Percentiles rank a stretch among this genome's conserved stretches.
These are phyloP conservation scores for Xestia rhomboidea DNA, from an alignment of 2,888 invertebrate genomes.

Conservation along the genomic window DNA sequence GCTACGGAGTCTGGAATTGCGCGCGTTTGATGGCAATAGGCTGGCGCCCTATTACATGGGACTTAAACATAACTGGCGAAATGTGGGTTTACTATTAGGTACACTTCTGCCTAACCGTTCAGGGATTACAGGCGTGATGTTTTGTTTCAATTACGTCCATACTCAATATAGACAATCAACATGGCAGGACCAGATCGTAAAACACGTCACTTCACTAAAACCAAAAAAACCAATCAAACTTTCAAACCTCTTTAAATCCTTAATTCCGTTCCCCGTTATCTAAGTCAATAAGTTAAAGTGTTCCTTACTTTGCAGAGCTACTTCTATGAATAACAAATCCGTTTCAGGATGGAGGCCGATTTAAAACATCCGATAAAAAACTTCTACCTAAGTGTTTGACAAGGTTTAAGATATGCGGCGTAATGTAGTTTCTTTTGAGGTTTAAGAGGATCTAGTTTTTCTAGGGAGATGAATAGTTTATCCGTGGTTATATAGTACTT, in stretches of 20 bases:
- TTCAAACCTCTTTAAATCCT: conserved; percentile 22
- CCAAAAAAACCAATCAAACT: conserved; percentile 12
- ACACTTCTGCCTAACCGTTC: too few species aligned
- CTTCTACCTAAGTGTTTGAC: conserved; percentile 30
- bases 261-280: conserved; percentile 39
- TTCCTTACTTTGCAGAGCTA: conserved; percentile 32
- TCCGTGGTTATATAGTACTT: conserved; percentile 1
- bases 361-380: conserved; percentile 63
- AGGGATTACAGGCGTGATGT: too few species aligned
- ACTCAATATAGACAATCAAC: too few species aligned
- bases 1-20: background rate
- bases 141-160: too few species aligned
- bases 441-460: conserved; percentile 13
- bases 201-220: background rate
- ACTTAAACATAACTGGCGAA: background rate
- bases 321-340: conserved; percentile 62
- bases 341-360: conserved; percentile 24
- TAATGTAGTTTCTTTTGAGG: conserved; percentile 21
- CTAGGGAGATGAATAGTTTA: conserved; percentile 8
- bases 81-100: too few species aligned
- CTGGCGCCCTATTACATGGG: background rate
- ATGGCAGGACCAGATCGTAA: background rate
- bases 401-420: conserved; percentile 36
- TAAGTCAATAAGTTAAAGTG: conserved; percentile 40
- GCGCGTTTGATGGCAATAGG: background rate